Percentiles rank a stretch among this genome's conserved stretches.
phyloP scores from a whole-genome alignment of 2,888 invertebrate genomes.

The Euplagia quadripunctaria region DNA sequence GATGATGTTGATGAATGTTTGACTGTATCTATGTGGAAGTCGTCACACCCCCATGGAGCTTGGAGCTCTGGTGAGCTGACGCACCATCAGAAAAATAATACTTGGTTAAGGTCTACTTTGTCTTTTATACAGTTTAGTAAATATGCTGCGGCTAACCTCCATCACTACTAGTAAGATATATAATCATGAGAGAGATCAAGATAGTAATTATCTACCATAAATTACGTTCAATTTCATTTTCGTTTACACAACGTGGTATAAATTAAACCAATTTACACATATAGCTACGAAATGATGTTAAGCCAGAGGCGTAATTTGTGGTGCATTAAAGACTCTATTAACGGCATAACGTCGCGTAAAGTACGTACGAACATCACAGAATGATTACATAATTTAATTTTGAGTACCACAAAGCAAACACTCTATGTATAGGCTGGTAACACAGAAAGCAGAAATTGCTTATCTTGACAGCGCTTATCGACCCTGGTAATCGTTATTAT shows the following conservation, averaged over 20 bases:
- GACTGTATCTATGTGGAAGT: not conserved
- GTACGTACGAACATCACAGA: conserved; percentile 28
- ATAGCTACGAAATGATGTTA: conserved; percentile 28
- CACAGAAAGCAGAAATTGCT: not conserved
- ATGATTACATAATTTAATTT: conserved; percentile 34
- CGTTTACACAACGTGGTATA: conserved; percentile 25
- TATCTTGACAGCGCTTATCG: too few relatives aligned
- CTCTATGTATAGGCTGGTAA: conserved; percentile 1
- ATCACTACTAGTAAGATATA: not conserved
- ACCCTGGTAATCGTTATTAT: too few relatives aligned
- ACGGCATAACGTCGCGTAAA: conserved; percentile 30
- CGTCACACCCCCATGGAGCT: not conserved
- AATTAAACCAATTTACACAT: conserved; percentile 30
- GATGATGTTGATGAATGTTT: not conserved
- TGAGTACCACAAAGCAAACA: conserved; percentile 7
- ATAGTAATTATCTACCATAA: not conserved
- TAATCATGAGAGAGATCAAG: not conserved
- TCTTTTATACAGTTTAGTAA: not conserved
- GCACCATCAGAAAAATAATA: not conserved
- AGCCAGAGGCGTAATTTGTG: conserved; percentile 36
- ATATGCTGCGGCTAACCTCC: not conserved
- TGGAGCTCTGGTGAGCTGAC: too few relatives aligned
- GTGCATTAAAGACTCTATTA: conserved; percentile 57
- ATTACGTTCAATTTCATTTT: conserved; percentile 15
- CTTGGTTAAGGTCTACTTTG: not conserved